phyloP scores from a whole-genome alignment of 2,888 invertebrate species.

The Dasysyrphus albostriatus region DNA sequence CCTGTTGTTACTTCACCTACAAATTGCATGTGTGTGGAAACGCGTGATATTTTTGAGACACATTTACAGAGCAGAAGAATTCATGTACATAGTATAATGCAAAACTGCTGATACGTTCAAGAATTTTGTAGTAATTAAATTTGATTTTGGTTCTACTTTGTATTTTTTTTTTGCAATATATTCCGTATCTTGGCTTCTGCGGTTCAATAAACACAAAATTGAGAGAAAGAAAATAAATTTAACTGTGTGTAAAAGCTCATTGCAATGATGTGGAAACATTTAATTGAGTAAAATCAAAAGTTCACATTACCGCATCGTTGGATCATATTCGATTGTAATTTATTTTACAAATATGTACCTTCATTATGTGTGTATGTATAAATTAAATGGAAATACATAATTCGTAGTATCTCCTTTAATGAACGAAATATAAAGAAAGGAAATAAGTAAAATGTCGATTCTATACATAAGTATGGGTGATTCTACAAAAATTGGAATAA shows the following conservation, averaged over 20 bases:
- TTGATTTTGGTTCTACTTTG: background rate
- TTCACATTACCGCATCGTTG: slow-evolving; percentile 1
- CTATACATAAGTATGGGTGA: too few species aligned
- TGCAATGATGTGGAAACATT: slow-evolving; percentile 1
- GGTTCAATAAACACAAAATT: slow-evolving; percentile 15
- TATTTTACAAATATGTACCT: background rate
- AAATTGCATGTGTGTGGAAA: background rate
- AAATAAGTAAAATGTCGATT: too few species aligned
- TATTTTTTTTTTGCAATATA: background rate
- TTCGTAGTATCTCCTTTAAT: too few species aligned
- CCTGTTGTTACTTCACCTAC: background rate
- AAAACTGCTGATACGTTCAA: background rate
- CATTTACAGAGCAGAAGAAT: background rate
- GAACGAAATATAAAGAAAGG: too few species aligned
- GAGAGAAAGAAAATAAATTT: background rate
- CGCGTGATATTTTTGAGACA: background rate
- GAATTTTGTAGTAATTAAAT: slow-evolving; percentile 10
- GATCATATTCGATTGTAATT: background rate
- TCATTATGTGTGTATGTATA: too few species aligned
- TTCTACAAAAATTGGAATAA: too few species aligned
- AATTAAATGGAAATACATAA: background rate
- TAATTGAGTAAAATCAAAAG: slow-evolving; percentile 15
- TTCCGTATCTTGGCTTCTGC: background rate
- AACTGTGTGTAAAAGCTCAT: slow-evolving; percentile 1
- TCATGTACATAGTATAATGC: background rate